Percentiles rank a stretch among this genome's conserved stretches.
phyloP scores from a whole-genome alignment of 2,888 invertebrate species.

The Rhagonycha fulva region DNA sequence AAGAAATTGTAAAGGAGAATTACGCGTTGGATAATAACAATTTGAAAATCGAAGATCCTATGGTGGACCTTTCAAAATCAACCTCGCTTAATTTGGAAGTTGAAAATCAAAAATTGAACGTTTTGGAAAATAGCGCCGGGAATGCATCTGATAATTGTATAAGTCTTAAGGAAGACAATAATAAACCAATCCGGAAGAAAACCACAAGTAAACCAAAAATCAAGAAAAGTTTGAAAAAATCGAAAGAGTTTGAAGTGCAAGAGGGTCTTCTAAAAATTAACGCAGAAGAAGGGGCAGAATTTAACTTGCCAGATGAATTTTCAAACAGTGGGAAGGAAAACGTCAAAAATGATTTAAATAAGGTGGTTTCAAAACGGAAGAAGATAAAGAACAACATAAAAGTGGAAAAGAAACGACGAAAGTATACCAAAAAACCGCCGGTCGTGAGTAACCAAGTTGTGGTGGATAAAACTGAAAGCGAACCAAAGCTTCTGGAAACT shows the following conservation, averaged over 20 bases:
- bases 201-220: neutral
- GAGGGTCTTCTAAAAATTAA: neutral
- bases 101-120: neutral
- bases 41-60: neutral
- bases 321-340: constrained; percentile 7
- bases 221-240: neutral
- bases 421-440: neutral
- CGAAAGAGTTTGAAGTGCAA: neutral
- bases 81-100: neutral
- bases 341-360: constrained; percentile 1
- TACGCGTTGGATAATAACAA: neutral
- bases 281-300: neutral
- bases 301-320: neutral
- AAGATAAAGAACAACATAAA: constrained; percentile 12
- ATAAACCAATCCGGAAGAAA: neutral
- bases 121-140: neutral
- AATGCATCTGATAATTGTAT: neutral
- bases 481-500: neutral
- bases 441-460: neutral
- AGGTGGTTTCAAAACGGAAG: neutral
- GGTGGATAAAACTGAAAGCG: neutral
- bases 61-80: neutral
- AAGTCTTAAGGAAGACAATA: neutral
- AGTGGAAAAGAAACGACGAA: constrained; percentile 3
- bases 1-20: neutral